Conservation (phyloP, 2,888 invertebrate genomes). For the Drosophila pseudotakahashii region DNA sequence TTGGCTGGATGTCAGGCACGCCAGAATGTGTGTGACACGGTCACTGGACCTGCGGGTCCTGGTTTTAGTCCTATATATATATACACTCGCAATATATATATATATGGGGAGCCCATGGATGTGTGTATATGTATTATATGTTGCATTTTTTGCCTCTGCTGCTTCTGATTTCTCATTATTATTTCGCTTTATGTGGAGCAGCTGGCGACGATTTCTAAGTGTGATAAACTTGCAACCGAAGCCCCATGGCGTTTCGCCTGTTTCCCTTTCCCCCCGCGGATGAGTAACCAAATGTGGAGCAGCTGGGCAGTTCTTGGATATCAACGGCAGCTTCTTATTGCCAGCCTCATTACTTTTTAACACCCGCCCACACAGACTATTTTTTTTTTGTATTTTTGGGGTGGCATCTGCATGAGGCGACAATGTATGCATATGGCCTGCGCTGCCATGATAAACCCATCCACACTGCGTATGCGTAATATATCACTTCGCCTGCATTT, state of each 20-base stretch:
- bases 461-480: slow-evolving; percentile 71
- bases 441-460: slow-evolving; percentile 58
- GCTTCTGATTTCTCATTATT: slow-evolving; percentile 71
- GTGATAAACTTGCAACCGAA: slow-evolving; percentile 71
- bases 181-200: slow-evolving; percentile 69
- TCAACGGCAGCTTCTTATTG: slow-evolving; percentile 54
- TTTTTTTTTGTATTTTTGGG: not conserved
- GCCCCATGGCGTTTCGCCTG: slow-evolving; percentile 25
- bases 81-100: not conserved
- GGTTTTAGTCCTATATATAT: not conserved
- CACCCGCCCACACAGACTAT: slow-evolving; percentile 16
- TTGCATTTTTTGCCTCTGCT: slow-evolving; percentile 40
- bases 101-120: slow-evolving; percentile 24
- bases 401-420: slow-evolving; percentile 18
- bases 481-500: slow-evolving; percentile 47
- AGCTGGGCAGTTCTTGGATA: slow-evolving; percentile 41
- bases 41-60: slow-evolving; percentile 50
- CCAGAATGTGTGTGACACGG: slow-evolving; percentile 61
- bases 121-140: slow-evolving; percentile 33
- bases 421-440: slow-evolving; percentile 45
- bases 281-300: slow-evolving; percentile 29
- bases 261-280: not conserved
- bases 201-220: slow-evolving; percentile 75
- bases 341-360: slow-evolving; percentile 64
- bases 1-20: slow-evolving; percentile 62